Base-by-base conservation (phyloP, 2,113 vertebrate genomes). In the Cricetomys ansorgei region DNA sequence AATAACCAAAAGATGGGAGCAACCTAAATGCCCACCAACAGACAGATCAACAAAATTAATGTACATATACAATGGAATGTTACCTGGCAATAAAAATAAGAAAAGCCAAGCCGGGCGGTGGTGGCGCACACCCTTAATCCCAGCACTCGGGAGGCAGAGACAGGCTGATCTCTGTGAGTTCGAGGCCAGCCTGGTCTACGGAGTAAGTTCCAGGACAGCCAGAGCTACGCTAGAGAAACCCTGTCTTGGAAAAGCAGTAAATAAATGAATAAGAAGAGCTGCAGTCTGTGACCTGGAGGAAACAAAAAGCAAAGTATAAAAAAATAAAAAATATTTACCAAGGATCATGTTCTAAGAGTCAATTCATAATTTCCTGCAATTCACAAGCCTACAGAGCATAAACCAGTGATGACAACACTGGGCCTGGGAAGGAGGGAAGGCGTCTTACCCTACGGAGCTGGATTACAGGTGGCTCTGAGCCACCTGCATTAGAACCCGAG, bases 21-120 rank as follows among this genome's bases (percentile, higher is more conserved):
- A 77, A 76, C 29, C 16, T 3, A 79, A 57, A 4, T 55, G 37
- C 43, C 59, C 50, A 43, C 25, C 34, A 48, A 31, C 7, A 73
- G 53, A 91, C 37, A 5, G 65, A 31, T 62, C 67, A 90, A 77
- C 7, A 88, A 94, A 43, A 73, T 67, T 88, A 45, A 17, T 34
- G 29, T 25, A 79, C 55, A 40, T 3, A 40, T 25, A 67, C 5
- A 27, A 40, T 23, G 40, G 5, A 53, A 37, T 83, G 43, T 45
- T 83, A 84, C n/a, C 67, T 97, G 59, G 84, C 8, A 91, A 59
- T 90, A 50, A 89, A 69, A 73, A 43, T 37, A 86, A 90, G 43
- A 11, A n/a, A n/a, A n/a, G n/a, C n/a, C n/a, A n/a, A n/a, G n/a
- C n/a, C n/a, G n/a, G n/a, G n/a, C n/a, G n/a, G n/a, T n/a, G n/a